Base-by-base conservation (phyloP, 2,797 vertebrate genomes). In the Botia kubotai region DNA sequence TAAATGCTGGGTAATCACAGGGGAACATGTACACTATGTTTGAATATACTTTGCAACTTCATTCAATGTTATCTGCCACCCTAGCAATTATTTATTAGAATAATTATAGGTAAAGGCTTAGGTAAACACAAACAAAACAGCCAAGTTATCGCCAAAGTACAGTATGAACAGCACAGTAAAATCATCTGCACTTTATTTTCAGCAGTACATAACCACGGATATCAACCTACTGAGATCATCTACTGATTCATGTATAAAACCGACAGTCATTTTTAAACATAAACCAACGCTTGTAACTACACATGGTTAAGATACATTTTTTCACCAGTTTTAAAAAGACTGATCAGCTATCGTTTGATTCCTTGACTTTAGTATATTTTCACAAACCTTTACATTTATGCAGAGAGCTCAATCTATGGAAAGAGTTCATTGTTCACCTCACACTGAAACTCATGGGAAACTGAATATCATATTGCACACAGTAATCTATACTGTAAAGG, bases 391-490 rank as follows among this genome's bases (percentile, higher is more conserved):
- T 50, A 29, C 46, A 69, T 23, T 36, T 29, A 63, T 29, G 72
- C 19, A 60, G 17, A 55, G 14, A 19, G 29, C n/a, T 50, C 21
- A 65, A 68, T 63, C 71, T 68, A 72, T 78, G 62, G 57, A 84
- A 80, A 78, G 74, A 84, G 43, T 69, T 75, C 46, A 89, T 93
- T 93, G 91, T 93, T 89, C 82, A 58, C 71, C 77, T 77, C 50
- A 76, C 72, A 90, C 84, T 92, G 90, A 89, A 84, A 83, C 75
- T 79, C 87, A 87, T 90, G 89, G 89, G 92, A 92, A 92, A 88
- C 67, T 66, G 55, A 72, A 88, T 90, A 87, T 94, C 91, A 87
- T 87, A 91, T 94, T 94, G 88, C 93, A 88, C 52, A 75, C 6
- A 68, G 75, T 70, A 79, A 26, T 67, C 52, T 86, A 84, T 19